Conservation (phyloP, 2,113 vertebrate species). For the Ochotona princeps region DNA sequence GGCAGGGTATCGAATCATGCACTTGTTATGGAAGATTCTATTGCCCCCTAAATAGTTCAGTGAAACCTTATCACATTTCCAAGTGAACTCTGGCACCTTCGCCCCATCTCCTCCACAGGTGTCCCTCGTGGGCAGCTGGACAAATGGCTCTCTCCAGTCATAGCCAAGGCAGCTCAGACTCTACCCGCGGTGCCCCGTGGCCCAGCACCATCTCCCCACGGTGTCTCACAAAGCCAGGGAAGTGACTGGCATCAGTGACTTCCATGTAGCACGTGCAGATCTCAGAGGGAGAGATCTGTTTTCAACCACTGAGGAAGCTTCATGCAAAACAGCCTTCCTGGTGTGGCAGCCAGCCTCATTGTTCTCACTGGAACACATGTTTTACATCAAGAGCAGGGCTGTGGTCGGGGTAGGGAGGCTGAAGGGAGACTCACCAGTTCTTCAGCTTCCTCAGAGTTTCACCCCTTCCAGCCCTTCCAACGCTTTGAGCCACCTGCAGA, state of each 20-base stretch:
- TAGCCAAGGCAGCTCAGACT: not conserved
- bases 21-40: not conserved
- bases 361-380: conserved; percentile 77
- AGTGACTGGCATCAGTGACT: not conserved
- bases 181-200: accelerated
- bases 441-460: conserved; percentile 73
- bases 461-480: conserved; percentile 36
- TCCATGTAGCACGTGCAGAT: not conserved
- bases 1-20: no score
- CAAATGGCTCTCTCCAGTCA: accelerated
- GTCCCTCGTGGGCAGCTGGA: not conserved
- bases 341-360: conserved; percentile 58
- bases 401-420: conserved; percentile 66
- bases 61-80: not conserved
- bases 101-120: not conserved
- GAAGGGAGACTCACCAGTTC: conserved; percentile 73
- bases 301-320: conserved; percentile 57
- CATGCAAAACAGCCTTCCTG: conserved; percentile 53
- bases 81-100: not conserved
- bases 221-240: accelerated
- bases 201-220: not conserved
- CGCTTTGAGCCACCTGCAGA: conserved; percentile 71
- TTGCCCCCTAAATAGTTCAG: not conserved
- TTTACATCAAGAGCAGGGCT: conserved; percentile 76
- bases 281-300: conserved; percentile 45